Base-by-base conservation (phyloP, 2,888 invertebrate species). In the Apodemia duryi region DNA sequence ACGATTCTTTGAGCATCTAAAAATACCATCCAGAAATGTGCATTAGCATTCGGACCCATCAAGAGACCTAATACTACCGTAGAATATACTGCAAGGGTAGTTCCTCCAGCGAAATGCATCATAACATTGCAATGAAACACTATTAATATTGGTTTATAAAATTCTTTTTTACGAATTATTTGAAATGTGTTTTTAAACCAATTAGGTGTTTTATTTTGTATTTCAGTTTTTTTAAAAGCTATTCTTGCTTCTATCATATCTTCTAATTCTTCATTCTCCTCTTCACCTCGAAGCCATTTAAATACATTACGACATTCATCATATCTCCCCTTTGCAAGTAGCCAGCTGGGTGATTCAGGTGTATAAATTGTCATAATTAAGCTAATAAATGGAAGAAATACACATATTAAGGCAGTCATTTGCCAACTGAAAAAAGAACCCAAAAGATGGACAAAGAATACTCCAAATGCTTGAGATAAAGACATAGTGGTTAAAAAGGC, bases 331-430 rank as follows among this genome's bases (percentile, higher is more conserved):
- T 90, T 93, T 0, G 92, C 85, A 0, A 94, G 88, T 11, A 95
- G 75, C 94, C 94, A 95, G 65, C 91, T 91, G 0, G 95, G 95
- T 6, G 95, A 93, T 81, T 95, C 95, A 0, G 94, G 94, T 0
- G 78, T 77, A 54, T 77, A 82, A 13, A 82, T 74, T 0, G 78
- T 83, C 79, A 88, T 82, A 5, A 83, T 32, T 6, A 94, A 77
- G 43, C 93, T 89, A 7, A 86, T 73, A 6, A 92, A 72, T 1
- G 93, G 88, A 29, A 93, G 81, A 29, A 80, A 71, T 0, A 86
- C 77, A 66, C 91, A 88, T 6, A 94, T 77, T 2, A 92, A 75
- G 1, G 94, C 93, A 2, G 93, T 91, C 6, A 78, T 79, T 72
- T 92, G 86, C 94, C 94, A 95, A 46, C 85, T 76, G 0, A 93